phyloP scores from a whole-genome alignment of 2,888 invertebrate species.

The Sericinus montela region DNA sequence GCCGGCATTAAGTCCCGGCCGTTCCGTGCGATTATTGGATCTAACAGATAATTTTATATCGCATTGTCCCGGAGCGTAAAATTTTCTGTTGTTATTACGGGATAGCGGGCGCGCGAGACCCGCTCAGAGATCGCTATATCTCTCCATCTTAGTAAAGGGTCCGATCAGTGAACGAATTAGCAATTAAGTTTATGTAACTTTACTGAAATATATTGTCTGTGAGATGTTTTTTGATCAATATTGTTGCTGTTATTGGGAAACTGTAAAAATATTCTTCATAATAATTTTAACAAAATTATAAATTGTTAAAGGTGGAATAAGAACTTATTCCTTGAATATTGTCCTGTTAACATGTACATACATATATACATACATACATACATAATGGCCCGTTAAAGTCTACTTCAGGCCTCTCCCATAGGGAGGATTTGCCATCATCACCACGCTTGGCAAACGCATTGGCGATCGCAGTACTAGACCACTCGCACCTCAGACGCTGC shows the following conservation, averaged over 20 bases:
- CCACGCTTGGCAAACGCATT: no score
- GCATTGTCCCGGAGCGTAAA: constrained; percentile 79
- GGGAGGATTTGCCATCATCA: no score
- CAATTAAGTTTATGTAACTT: constrained; percentile 13
- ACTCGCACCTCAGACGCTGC: no score
- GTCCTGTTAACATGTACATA: no score
- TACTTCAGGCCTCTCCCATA: no score
- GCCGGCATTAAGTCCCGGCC: constrained; percentile 75
- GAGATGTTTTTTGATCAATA: background rate
- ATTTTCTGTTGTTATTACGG: constrained; percentile 76
- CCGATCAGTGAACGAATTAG: constrained; percentile 15
- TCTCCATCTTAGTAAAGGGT: constrained; percentile 8
- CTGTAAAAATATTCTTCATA: no score
- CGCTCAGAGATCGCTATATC: constrained; percentile 12
- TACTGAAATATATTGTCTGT: constrained; percentile 7
- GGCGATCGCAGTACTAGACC: no score
- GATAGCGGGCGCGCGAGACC: constrained; percentile 12
- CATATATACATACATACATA: no score
- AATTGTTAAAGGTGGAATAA: no score
- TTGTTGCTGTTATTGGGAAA: background rate
- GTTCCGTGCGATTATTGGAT: constrained; percentile 79
- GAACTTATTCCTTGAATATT: no score
- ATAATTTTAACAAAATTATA: no score
- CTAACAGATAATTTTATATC: constrained; percentile 79
- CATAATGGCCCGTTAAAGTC: no score